phyloP scores from a whole-genome alignment of 2,113 vertebrate genomes.

The Macrotus californicus region DNA sequence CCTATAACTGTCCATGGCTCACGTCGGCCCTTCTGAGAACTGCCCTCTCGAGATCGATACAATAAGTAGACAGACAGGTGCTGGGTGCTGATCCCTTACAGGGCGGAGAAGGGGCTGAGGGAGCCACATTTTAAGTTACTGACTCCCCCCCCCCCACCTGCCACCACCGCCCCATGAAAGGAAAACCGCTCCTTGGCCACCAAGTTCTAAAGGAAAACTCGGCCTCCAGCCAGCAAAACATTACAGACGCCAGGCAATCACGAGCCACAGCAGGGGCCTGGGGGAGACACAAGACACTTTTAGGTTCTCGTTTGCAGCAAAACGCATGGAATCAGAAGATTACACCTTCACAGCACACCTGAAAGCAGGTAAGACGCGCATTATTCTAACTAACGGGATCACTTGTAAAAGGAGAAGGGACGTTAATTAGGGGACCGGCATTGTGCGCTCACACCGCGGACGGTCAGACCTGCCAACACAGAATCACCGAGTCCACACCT shows the following conservation, averaged over 20 bases:
- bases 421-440: constrained; percentile 84
- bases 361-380: constrained; percentile 81
- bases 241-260: constrained; percentile 83
- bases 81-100: constrained; percentile 83
- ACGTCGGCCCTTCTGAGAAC: constrained; percentile 82
- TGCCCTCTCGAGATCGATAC: constrained; percentile 83
- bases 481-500: constrained; percentile 82
- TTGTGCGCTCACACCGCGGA: constrained; percentile 86
- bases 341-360: constrained; percentile 86
- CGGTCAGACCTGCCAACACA: constrained; percentile 84
- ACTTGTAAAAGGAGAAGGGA: constrained; percentile 87
- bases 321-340: constrained; percentile 83
- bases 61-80: constrained; percentile 79
- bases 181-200: constrained; percentile 83
- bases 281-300: constrained; percentile 84
- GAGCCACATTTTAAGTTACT: constrained; percentile 85
- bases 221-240: constrained; percentile 86
- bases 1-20: constrained; percentile 85
- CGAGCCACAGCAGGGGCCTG: constrained; percentile 79
- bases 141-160: constrained; percentile 82
- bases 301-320: constrained; percentile 85
- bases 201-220: constrained; percentile 80
- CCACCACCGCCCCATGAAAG: too few species aligned
- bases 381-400: constrained; percentile 80
- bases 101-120: constrained; percentile 78